phyloP scores from a whole-genome alignment of 2,888 invertebrate species.

The Ichneumoninae sp. region DNA sequence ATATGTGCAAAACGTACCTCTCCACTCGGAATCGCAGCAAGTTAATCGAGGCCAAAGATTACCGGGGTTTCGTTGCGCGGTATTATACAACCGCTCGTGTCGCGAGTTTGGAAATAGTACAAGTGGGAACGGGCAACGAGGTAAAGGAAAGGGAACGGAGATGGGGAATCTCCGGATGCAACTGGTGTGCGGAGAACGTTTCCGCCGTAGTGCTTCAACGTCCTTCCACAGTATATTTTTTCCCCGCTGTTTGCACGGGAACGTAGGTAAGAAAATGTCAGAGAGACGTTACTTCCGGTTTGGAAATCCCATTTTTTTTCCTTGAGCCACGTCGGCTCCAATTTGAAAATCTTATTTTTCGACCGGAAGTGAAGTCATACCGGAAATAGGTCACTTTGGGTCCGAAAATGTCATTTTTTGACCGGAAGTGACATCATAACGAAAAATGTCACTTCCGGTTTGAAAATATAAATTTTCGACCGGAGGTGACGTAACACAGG shows the following conservation, averaged over 20 bases:
- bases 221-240: not conserved
- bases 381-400: not conserved
- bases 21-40: constrained; percentile 36
- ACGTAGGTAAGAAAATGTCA: not conserved
- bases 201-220: constrained; percentile 18
- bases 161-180: constrained; percentile 43
- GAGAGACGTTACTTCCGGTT: no score
- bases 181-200: constrained; percentile 42
- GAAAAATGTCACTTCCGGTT: no score
- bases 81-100: constrained; percentile 16
- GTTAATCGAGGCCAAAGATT: constrained; percentile 51
- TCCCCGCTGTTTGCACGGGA: not conserved
- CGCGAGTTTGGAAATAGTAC: constrained; percentile 36
- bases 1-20: constrained; percentile 14
- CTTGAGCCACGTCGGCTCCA: no score
- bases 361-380: no score
- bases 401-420: no score
- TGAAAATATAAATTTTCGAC: no score
- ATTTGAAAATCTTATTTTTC: no score
- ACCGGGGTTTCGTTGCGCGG: not conserved
- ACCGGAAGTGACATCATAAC: no score
- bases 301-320: no score
- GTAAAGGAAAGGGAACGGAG: constrained; percentile 14
- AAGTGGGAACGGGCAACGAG: constrained; percentile 19
- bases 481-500: no score